Conservation (phyloP, 2,797 vertebrate species). For the Falco concolor region DNA sequence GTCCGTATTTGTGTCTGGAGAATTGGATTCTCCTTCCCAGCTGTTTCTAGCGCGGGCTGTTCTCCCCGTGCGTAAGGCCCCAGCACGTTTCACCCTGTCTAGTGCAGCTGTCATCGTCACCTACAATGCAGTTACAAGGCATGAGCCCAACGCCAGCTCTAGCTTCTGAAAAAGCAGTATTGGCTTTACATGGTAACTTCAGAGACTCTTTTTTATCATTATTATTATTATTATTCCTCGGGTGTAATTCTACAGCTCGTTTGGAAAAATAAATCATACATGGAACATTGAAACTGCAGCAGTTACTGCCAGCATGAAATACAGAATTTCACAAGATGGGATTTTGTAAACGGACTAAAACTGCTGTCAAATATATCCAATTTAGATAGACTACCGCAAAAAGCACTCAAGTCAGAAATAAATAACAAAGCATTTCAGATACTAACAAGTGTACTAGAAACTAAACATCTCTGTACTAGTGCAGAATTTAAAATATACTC, state of each 20-base stretch:
- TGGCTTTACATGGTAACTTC: not conserved
- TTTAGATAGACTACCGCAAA: constrained; percentile 37
- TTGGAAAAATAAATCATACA: not conserved
- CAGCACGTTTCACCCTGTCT: not conserved
- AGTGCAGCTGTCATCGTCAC: not conserved
- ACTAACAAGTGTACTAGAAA: constrained; percentile 43
- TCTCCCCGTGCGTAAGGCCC: not conserved
- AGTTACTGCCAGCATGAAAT: constrained; percentile 43
- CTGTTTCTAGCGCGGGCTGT: not conserved
- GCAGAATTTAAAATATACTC: constrained; percentile 43
- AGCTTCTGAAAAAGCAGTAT: not conserved
- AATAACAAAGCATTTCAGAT: constrained; percentile 58
- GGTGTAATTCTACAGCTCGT: not conserved
- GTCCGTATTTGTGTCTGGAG: not conserved
- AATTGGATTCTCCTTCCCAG: not conserved
- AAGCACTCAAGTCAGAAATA: constrained; percentile 61
- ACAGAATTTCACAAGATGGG: constrained; percentile 35
- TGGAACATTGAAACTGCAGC: constrained; percentile 14
- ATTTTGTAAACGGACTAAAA: constrained; percentile 40
- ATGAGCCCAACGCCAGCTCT: not conserved
- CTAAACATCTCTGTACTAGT: constrained; percentile 7
- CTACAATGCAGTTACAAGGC: not conserved
- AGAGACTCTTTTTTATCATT: not conserved
- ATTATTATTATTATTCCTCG: not conserved
- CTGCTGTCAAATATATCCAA: constrained; percentile 42